Evolutionary conservation across 2,797 vertebrate genomes (phyloP).

Genomic region (Neosalanx taihuensis): DNA sequence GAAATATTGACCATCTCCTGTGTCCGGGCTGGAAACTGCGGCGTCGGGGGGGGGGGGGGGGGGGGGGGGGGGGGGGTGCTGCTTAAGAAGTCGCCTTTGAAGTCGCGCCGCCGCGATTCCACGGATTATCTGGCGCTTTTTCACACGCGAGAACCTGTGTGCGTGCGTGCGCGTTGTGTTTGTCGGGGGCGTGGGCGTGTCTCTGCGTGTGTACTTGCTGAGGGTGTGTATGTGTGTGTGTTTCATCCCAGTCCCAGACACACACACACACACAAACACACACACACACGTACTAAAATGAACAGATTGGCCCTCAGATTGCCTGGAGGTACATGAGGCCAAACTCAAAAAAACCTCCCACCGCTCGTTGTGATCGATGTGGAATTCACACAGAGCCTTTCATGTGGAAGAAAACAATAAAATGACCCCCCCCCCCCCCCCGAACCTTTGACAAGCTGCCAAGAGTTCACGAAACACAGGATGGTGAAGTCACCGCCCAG

Average conservation of each 20-base stretch:
- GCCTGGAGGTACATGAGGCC: conserved; percentile 7
- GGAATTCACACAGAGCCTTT: conserved; percentile 20
- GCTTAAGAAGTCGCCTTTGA: not conserved
- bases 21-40: not conserved
- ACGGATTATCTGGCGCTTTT: not conserved
- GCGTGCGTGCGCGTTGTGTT: not conserved
- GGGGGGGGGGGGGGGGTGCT: no score
- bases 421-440: conserved; percentile 32
- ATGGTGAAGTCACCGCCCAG: conserved; percentile 30
- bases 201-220: conserved; percentile 10
- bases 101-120: conserved; percentile 19
- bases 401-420: conserved; percentile 15
- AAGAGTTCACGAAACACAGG: conserved; percentile 33
- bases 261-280: conserved; percentile 29
- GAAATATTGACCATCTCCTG: not conserved
- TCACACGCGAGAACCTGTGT: not conserved
- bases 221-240: conserved; percentile 9
- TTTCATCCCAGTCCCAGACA: conserved; percentile 44
- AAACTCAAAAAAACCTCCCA: conserved; percentile 37
- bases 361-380: conserved; percentile 34
- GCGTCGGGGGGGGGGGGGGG: no score
- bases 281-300: conserved; percentile 3
- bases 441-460: conserved; percentile 31
- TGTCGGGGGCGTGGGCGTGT: not conserved
- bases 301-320: not conserved